Base-by-base conservation (phyloP, 92 coral and sea anemone species). In the Umimayanthus chanpuru region DNA sequence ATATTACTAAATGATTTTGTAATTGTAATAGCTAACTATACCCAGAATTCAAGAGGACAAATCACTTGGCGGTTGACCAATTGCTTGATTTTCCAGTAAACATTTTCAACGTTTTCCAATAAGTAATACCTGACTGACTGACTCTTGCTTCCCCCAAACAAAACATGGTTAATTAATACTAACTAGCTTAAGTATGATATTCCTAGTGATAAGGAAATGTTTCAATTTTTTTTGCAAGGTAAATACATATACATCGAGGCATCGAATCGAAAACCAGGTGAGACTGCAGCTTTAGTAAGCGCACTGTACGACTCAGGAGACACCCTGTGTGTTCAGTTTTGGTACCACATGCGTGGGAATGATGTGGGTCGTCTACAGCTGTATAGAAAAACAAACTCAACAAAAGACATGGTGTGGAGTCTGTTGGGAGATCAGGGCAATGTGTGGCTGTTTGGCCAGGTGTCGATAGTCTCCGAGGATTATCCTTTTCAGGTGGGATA, bases 261-360 rank as follows among this genome's bases (percentile, higher is more conserved):
- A 72, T 90, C 98, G 7, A 86, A 89, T 68, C 87, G 87, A 10
- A n/a, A 70, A 26, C 72, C 85, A 4, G 91, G 86, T 39, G 92
- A 93, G 5, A 73, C 66, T 7, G 98, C 96, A 21, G 50, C 87
- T 15, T 58, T 94, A 66, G 41, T 82, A 2, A 94, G 89, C 23
- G 90, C 89, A 28, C 80, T 20, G 6, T 87, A 93, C 3, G 5
- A n/a, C 18, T n/a, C 74, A 25, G 91, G 92, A 16, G 85, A 85
- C 47, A 73, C 91, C 9, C 82, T 92, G 1, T 94, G 98, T 58
- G 87, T 93, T 11, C 90, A 92, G 81, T 94, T 94, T 80, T 94
- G 98, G 98, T 94, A 93, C 85, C 94, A 94, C 82, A 94, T 94
- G 98, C 88, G 80, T 70, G 98, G 98, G 36, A 78, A 68, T 8